phyloP scores from a whole-genome alignment of 2,797 vertebrate species.

The Sebastes diaconus region DNA sequence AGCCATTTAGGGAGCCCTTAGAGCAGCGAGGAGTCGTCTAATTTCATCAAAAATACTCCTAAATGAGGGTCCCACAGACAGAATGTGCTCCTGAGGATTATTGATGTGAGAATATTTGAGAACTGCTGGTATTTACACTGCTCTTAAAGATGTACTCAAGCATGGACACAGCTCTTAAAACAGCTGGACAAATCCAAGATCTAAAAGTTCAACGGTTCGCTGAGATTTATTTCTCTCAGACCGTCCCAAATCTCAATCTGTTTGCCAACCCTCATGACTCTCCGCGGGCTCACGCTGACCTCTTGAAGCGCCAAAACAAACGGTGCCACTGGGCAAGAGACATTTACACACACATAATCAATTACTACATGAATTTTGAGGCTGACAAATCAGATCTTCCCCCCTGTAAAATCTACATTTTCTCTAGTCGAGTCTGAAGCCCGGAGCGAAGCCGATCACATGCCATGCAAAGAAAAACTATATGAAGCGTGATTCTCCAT shows the following conservation, averaged over 20 bases:
- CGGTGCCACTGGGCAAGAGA: background rate
- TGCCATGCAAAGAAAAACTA: background rate
- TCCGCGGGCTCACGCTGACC: background rate
- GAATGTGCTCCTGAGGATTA: background rate
- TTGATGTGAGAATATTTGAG: conserved; percentile 9
- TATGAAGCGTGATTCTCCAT: background rate
- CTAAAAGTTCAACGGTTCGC: background rate
- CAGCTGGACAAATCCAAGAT: background rate
- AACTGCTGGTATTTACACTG: background rate
- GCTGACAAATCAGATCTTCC: conserved; percentile 24
- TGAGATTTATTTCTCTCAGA: background rate
- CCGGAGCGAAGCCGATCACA: background rate
- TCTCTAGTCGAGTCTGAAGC: background rate
- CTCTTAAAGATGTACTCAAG: background rate
- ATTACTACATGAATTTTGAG: conserved; percentile 1
- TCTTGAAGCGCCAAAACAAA: background rate
- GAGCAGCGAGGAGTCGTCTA: background rate
- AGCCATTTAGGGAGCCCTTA: conserved; percentile 38
- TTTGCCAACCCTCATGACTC: conserved; percentile 24
- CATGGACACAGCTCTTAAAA: background rate
- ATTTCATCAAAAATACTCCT: background rate
- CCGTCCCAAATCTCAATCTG: conserved; percentile 2
- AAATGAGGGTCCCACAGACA: background rate
- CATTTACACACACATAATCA: conserved; percentile 26
- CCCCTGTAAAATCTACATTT: conserved; percentile 3